A percentile compares a stretch with the other conserved stretches of the same genome.
These are phyloP conservation scores for Balearica regulorum DNA, from an alignment of 2,797 vertebrate species.

Conservation along the genomic window DNA sequence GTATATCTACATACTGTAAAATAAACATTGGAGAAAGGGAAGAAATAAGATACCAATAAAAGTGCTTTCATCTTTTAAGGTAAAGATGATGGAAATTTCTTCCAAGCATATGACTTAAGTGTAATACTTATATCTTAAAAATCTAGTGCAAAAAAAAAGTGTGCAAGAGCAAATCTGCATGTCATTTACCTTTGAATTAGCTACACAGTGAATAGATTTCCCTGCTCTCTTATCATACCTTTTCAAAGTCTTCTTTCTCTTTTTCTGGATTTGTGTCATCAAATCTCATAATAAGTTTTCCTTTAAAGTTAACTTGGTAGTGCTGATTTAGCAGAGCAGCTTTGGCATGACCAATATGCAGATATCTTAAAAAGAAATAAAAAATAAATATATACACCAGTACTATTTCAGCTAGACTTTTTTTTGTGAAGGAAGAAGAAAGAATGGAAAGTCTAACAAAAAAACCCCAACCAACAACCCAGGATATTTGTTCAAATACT, in stretches of 20 bases:
- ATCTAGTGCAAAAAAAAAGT: background rate
- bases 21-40: background rate
- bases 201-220: background rate
- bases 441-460: background rate
- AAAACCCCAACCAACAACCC: background rate
- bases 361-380: constrained; percentile 80
- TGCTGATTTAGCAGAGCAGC: constrained; percentile 98
- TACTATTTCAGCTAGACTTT: background rate
- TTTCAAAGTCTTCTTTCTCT: constrained; percentile 99
- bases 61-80: background rate
- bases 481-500: background rate
- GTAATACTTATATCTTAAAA: background rate
- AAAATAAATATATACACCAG: background rate
- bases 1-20: background rate
- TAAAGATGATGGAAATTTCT: background rate
- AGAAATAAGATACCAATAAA: background rate
- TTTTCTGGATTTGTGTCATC: constrained; percentile 99
- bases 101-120: background rate
- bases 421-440: background rate
- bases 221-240: constrained; percentile 77
- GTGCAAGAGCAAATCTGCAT: background rate
- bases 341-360: constrained; percentile 98
- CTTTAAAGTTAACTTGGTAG: constrained; percentile 97
- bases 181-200: background rate
- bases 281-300: constrained; percentile 98